Base-by-base conservation (phyloP, 2,113 vertebrate species). In the Sialia sialis region DNA sequence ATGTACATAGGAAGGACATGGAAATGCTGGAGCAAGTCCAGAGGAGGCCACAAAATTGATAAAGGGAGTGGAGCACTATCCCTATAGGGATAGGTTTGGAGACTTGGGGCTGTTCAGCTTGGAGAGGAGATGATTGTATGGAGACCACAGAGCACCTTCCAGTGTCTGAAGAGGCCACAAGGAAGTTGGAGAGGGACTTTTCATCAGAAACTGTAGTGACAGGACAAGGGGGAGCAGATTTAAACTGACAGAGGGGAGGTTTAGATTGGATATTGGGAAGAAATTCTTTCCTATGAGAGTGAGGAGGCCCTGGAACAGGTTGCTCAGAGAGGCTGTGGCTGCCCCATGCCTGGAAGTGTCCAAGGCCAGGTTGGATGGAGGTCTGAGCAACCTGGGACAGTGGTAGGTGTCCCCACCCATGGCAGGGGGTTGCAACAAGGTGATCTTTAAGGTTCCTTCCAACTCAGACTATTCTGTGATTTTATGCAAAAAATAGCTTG, bases 281-380 rank as follows among this genome's bases (percentile, higher is more conserved):
- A 46, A 54, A 34, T 39, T 39, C 0, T 52, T 74, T 39, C 29
- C 29, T 82, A 3, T 39, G 39, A 89, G 22, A 1, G 10, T 51
- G 18, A 0, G 0, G 18, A 51, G 12, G 8, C 86, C 12, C 38
- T 52, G 60, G 19, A 16, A 74, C 38, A 46, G 16, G 23, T 1
- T 74, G 3, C 1, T 12, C 38, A 88, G 59, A 73, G 67, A 19
- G 73, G 51, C 22, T 66, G 51, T 51, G 51, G 36, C 43, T 88
- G 36, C 12, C 7, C 16, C n/a, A n/a, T 44, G n/a, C 52, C 38
- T 74, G 29, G 44, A 0, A 74, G 29, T 60, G n/a, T 82, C 0
- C 23, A 30, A 75, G 20, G 20, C 29, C 25, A 13, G 7, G 27
- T 0, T 67, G 68, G n/a, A 74, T 14, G 3, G 13, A 11, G 23